A percentile compares a stretch with the other conserved stretches of the same genome.
These are phyloP conservation scores for Lochmaea capreae DNA, from an alignment of 2,888 invertebrate species.

Conservation along the genomic window DNA sequence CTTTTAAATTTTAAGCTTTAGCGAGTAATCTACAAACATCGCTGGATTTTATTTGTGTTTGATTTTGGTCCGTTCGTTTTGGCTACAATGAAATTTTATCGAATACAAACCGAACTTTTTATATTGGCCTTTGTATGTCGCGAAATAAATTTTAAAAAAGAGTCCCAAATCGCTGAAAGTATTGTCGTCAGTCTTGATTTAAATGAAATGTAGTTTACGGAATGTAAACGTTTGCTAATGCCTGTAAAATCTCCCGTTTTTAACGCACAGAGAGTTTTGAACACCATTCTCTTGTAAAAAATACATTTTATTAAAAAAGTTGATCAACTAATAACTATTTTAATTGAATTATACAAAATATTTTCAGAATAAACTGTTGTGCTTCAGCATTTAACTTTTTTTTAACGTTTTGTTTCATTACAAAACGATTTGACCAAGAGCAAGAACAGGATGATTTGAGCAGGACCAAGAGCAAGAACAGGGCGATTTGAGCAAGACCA, in stretches of 20 bases:
- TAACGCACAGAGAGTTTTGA: background rate
- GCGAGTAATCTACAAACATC: background rate
- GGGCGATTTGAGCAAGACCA: too few species aligned
- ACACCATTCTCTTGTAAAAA: background rate
- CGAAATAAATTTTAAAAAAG: background rate
- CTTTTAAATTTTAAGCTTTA: background rate
- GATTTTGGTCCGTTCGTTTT: too few species aligned
- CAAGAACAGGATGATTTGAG: too few species aligned
- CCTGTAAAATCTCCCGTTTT: background rate
- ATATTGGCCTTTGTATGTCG: background rate
- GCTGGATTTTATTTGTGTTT: background rate
- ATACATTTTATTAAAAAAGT: background rate
- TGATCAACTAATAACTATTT: too few species aligned
- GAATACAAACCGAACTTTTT: too few species aligned
- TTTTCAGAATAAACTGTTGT: too few species aligned
- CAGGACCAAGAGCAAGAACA: too few species aligned
- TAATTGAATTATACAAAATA: too few species aligned
- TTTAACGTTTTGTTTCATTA: too few species aligned
- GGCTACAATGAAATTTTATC: too few species aligned
- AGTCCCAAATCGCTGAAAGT: background rate
- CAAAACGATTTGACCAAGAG: too few species aligned
- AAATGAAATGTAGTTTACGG: background rate
- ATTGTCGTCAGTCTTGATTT: slow-evolving; percentile 3
- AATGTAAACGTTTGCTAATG: background rate
- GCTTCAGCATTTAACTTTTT: too few species aligned